Evolutionary conservation across 2,113 vertebrate species (phyloP), one percentile per base, ranked within the genome.

Genomic region (Eptesicus fuscus): DNA sequence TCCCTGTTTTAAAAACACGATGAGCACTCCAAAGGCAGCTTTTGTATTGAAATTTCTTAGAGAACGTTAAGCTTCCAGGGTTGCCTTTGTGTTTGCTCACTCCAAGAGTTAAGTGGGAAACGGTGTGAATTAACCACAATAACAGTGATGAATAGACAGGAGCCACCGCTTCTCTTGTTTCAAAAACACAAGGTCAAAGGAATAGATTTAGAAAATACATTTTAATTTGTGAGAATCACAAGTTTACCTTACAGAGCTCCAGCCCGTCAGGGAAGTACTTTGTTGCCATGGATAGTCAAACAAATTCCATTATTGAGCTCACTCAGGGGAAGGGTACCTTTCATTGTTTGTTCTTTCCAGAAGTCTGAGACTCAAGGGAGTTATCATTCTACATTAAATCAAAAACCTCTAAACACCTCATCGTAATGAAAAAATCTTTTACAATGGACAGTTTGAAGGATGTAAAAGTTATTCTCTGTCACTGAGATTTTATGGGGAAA

Each of bases 381-480:
- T 90, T 96, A 95, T 96, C 88, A 76, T 91, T 98, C 90, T 70
- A 77, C 80, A 91, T 97, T 98, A 96, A 44, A 76, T 73, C 59
- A 94, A 93, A 97, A 98, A 96, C 93, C 92, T 98, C 97, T 65
- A 84, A 97, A 83, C 65, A 1, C 37, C 82, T 96, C 63, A 91
- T 92, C 35, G 22, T 97, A 96, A 97, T 91, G 96, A 97, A 94
- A 97, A 97, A 97, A 95, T 96, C 87, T 91, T 97, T 96, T 95
- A 95, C 28, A 49, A 89, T 79, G 96, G 96, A 91, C 95, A 96
- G 96, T 91, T 97, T 98, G 97, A 96, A 96, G 97, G 97, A 97
- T 97, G 96, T 97, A 93, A 93, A 97, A 96, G 96, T 96, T 98
- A 95, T 91, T 96, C 94, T 95, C 96, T 22, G 47, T 96, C 85